Conservation (phyloP, 2,113 vertebrate genomes). For the Anas platyrhynchos region DNA sequence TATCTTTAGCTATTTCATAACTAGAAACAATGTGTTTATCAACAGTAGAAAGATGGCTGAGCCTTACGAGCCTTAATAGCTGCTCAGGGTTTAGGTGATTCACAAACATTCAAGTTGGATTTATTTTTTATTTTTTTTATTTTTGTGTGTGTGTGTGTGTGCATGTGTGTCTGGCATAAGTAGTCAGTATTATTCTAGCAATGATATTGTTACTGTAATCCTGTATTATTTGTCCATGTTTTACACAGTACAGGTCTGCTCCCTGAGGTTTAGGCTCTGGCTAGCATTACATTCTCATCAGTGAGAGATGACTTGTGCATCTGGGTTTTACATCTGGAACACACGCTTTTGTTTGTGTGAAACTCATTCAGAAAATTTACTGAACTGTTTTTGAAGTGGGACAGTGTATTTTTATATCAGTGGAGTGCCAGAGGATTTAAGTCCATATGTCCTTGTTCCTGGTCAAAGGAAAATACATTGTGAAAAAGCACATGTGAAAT, state of each 20-base stretch:
- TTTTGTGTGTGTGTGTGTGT: too few species aligned
- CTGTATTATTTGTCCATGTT: not conserved
- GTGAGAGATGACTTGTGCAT: not conserved
- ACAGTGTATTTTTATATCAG: conserved; percentile 11
- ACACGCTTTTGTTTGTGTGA: not conserved
- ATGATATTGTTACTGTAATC: not conserved
- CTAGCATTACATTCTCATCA: not conserved
- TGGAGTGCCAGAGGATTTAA: not conserved
- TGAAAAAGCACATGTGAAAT: not conserved
- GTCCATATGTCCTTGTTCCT: not conserved
- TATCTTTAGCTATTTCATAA: not conserved
- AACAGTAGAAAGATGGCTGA: not conserved
- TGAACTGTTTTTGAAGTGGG: not conserved
- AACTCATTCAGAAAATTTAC: conserved; percentile 63
- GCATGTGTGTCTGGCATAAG: not conserved
- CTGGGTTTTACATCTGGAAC: conserved; percentile 28
- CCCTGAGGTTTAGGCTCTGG: not conserved
- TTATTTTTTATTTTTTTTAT: not conserved
- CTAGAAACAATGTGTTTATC: not conserved
- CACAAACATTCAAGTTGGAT: not conserved
- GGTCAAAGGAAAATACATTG: conserved; percentile 36
- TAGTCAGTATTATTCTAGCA: not conserved
- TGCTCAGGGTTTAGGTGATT: not conserved
- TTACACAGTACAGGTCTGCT: not conserved
- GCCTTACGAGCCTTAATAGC: not conserved